phyloP scores from a whole-genome alignment of 2,888 invertebrate species.

The Harpalus rubripes region DNA sequence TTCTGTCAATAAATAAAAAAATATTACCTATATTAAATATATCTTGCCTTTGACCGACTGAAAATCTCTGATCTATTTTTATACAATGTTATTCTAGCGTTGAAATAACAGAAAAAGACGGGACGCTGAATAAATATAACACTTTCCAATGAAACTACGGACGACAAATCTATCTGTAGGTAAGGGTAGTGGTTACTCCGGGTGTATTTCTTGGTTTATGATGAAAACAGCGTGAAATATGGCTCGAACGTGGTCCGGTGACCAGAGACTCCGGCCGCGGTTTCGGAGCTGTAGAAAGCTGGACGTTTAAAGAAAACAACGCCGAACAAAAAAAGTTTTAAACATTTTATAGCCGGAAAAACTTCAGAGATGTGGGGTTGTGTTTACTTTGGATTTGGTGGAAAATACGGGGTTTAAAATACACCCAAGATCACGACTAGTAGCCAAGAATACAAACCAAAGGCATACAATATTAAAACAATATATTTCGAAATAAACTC shows the following conservation, averaged over 20 bases:
- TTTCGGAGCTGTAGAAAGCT: not conserved
- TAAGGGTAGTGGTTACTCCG: not conserved
- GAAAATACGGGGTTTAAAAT: slow-evolving; percentile 21
- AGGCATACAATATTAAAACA: not conserved
- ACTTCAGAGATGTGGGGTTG: slow-evolving; percentile 6
- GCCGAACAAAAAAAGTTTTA: slow-evolving; percentile 29
- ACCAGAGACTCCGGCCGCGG: not conserved
- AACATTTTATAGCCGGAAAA: slow-evolving; percentile 42
- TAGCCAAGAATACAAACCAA: not conserved
- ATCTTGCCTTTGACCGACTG: not conserved
- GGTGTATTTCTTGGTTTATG: slow-evolving; percentile 43
- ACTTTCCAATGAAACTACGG: not conserved
- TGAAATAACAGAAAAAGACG: not conserved
- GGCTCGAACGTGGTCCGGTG: slow-evolving; percentile 16
- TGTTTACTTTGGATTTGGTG: slow-evolving; percentile 35
- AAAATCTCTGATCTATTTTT: slow-evolving; percentile 7
- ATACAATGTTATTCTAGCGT: not conserved
- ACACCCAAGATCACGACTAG: not conserved
- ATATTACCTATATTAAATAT: no score
- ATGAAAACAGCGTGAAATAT: slow-evolving; percentile 51
- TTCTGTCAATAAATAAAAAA: no score
- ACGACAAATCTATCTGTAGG: not conserved
- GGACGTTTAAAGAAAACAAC: slow-evolving; percentile 30
- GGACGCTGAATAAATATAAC: not conserved
- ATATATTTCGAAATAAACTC: no score